Base-by-base conservation (phyloP, 1,140 invertebrate species). In the Temnothorax curvispinosus region DNA sequence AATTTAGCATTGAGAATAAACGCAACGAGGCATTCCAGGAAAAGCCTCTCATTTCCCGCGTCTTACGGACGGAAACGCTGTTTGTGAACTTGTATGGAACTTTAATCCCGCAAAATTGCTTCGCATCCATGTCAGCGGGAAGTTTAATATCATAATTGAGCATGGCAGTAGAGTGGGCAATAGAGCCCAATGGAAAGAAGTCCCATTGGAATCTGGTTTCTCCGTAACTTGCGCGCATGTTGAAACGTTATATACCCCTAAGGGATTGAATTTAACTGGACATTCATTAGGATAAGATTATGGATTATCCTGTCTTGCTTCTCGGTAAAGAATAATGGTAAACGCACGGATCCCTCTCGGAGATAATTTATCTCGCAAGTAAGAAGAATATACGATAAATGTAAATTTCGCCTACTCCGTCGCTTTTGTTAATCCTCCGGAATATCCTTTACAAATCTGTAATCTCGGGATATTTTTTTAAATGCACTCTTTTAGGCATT, bases 51-150 rank as follows among this genome's bases (percentile, higher is more conserved):
- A 44, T 54, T 44, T 67, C 74, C 80, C 58, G 78, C 81, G 82
- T 71, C 50, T 67, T 60, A 67, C 38, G 56, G n/a, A 47, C 27
- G 78, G 15, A 11, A 71, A 56, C 65, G 82, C 76, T 86, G 72
- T 80, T 69, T 71, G 50, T 72, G 54, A 89, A 89, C 69, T 89
- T 87, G 72, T 81, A 89, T 76, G 67, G 84, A 89, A 87, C 88
- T 89, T 86, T 89, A 89, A 89, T 82, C 69, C 38, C 50, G 67
- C 50, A 32, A 85, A 78, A 78, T 86, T 71, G 72, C 38, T 81
- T 54, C 75, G 75, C 77, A 80, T 77, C 75, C 38, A 65, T 85
- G 84, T 80, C 74, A 67, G 69, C 41, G 69, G 9, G 69, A 84
- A 74, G 69, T 84, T 84, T 84, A 84, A 84, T 84, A 84, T 75